Conservation (phyloP, 1,140 invertebrate species). For the Sitophilus oryzae region DNA sequence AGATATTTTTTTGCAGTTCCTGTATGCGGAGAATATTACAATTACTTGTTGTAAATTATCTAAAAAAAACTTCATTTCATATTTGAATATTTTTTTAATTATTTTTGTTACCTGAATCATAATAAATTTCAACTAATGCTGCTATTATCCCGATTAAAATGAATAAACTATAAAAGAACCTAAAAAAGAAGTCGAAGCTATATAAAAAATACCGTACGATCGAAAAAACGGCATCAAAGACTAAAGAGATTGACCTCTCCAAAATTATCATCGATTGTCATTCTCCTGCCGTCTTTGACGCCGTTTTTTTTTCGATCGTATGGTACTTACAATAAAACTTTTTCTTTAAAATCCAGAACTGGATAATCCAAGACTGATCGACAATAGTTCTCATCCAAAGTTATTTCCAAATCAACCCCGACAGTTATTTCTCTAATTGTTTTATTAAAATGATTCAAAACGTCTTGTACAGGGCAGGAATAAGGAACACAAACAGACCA, state of each 20-base stretch:
- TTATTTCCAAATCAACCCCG: constrained; percentile 18
- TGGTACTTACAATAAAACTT: constrained; percentile 18
- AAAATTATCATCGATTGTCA: neutral
- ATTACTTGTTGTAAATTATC: neutral
- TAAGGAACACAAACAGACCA: constrained; percentile 33
- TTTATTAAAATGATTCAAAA: constrained; percentile 28
- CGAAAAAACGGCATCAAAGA: too few relatives aligned
- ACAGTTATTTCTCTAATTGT: constrained; percentile 15
- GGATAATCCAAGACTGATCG: neutral
- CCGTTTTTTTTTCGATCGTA: too few relatives aligned
- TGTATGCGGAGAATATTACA: neutral
- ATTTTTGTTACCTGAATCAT: neutral
- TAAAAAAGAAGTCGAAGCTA: too few relatives aligned
- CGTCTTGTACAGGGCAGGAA: constrained; percentile 20
- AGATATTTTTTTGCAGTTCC: neutral
- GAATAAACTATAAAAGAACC: neutral
- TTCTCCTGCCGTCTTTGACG: too few relatives aligned
- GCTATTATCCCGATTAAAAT: neutral
- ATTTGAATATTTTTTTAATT: neutral
- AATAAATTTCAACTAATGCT: neutral
- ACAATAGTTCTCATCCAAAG: constrained; percentile 17
- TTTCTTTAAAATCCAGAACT: constrained; percentile 2
- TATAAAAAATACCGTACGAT: neutral
- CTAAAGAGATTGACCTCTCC: neutral
- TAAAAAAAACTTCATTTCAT: neutral